These are phyloP conservation scores for Drosophila melanocephala DNA, from an alignment of 2,888 invertebrate genomes.

Conservation along the genomic window DNA sequence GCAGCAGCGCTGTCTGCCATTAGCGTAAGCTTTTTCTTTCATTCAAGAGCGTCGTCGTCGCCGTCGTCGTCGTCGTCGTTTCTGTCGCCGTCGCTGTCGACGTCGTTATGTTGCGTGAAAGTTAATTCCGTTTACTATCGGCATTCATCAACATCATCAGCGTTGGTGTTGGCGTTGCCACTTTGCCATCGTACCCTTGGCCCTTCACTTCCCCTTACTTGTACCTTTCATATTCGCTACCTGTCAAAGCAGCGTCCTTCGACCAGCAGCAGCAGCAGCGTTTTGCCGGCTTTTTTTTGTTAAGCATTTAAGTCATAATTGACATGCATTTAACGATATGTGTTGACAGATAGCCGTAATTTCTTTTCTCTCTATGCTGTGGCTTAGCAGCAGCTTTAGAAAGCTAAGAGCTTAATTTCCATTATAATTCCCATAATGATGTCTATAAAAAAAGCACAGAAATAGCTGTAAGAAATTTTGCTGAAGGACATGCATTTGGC, in stretches of 20 bases:
- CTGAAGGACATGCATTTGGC: constrained; percentile 27
- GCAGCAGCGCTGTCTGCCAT: constrained; percentile 62
- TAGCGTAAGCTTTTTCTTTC: constrained; percentile 79
- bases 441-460: constrained; percentile 17
- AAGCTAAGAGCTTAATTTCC: constrained; percentile 29
- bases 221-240: background rate
- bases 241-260: constrained; percentile 29
- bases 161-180: constrained; percentile 55
- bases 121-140: constrained; percentile 81
- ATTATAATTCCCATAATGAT: constrained; percentile 34
- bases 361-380: constrained; percentile 26
- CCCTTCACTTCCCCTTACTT: background rate
- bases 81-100: constrained; percentile 25
- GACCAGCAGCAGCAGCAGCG: constrained; percentile 8
- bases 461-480: constrained; percentile 8
- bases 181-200: constrained; percentile 44
- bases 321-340: constrained; percentile 79
- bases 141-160: constrained; percentile 80
- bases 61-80: constrained; percentile 9
- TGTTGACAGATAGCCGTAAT: constrained; percentile 75
- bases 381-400: constrained; percentile 23
- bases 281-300: constrained; percentile 75
- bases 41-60: constrained; percentile 62
- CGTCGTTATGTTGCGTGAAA: constrained; percentile 73
- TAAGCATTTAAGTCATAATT: constrained; percentile 79